Conservation (phyloP, 1,140 invertebrate species). For the Ditylenchus dipsaci region DNA sequence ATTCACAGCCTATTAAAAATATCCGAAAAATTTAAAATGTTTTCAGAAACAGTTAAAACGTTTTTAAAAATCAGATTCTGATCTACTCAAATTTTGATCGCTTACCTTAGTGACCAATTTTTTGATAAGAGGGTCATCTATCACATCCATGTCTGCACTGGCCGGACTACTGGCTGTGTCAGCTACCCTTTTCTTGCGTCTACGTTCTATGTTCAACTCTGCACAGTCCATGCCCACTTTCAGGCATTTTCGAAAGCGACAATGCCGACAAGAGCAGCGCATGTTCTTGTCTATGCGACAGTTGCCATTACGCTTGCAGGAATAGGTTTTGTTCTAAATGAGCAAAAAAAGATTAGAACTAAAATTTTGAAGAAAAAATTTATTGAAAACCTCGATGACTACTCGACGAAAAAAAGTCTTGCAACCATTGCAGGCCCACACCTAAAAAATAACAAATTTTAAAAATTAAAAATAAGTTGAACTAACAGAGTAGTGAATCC, state of each 20-base stretch:
- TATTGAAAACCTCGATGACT: conserved; percentile 45
- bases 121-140: conserved; percentile 41
- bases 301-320: conserved; percentile 53
- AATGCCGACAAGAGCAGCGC: conserved; percentile 46
- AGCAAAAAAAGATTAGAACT: conserved; percentile 22
- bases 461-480: too few relatives aligned
- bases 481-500: conserved; percentile 40
- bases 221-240: conserved; percentile 52
- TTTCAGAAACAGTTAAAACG: too few relatives aligned
- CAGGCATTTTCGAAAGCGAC: conserved; percentile 53
- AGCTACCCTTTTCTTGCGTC: conserved; percentile 44
- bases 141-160: conserved; percentile 11
- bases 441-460: not conserved
- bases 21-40: too few relatives aligned
- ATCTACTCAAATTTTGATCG: not conserved
- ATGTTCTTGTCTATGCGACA: conserved; percentile 51
- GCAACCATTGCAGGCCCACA: conserved; percentile 33
- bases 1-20: too few relatives aligned
- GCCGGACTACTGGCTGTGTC: conserved; percentile 11
- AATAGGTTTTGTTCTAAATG: conserved; percentile 56
- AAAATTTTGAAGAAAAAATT: conserved; percentile 9
- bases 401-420: conserved; percentile 39
- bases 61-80: not conserved
- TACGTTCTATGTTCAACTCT: conserved; percentile 54
- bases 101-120: conserved; percentile 28